These are phyloP conservation scores for Calvadosia cruxmelitensis DNA, from an alignment of 30 jellyfish, hydroid and myxozoan species.

Conservation along the genomic window DNA sequence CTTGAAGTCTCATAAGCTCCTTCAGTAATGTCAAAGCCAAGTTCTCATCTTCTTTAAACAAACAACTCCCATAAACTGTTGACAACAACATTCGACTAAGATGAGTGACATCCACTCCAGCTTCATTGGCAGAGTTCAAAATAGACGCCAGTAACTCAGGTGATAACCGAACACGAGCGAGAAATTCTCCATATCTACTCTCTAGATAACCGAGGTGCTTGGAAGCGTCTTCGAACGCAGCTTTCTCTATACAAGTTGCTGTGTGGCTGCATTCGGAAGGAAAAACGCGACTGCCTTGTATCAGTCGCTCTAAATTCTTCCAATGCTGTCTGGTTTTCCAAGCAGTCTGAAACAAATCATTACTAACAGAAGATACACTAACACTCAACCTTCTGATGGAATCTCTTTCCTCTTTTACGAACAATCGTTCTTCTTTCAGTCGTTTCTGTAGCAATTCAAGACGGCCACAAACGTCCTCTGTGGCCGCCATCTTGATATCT, in stretches of 20 bases:
- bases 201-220: conserved; percentile 64
- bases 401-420: conserved; percentile 75
- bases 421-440: conserved; percentile 65
- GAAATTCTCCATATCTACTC: conserved; percentile 75
- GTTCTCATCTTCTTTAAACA: conserved; percentile 55
- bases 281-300: conserved; percentile 44
- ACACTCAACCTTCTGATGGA: conserved; percentile 54
- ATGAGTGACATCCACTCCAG: conserved; percentile 47
- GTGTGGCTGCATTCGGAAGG: conserved; percentile 87
- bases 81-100: conserved; percentile 37
- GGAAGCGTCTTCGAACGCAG: conserved; percentile 68
- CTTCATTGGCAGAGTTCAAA: conserved; percentile 31
- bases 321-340: conserved; percentile 90
- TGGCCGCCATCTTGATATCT: conserved; percentile 1
- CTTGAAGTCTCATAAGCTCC: conserved; percentile 46
- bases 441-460: conserved; percentile 43
- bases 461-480: conserved; percentile 9
- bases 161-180: conserved; percentile 24
- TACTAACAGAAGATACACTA: conserved; percentile 40
- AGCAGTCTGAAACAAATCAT: conserved; percentile 48
- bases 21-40: conserved; percentile 33
- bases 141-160: conserved; percentile 69
- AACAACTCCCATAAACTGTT: conserved; percentile 78
- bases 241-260: conserved; percentile 47
- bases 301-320: conserved; percentile 75